These are phyloP conservation scores for Solen grandis DNA, from an alignment of 1,140 invertebrate genomes.

Conservation along the genomic window DNA sequence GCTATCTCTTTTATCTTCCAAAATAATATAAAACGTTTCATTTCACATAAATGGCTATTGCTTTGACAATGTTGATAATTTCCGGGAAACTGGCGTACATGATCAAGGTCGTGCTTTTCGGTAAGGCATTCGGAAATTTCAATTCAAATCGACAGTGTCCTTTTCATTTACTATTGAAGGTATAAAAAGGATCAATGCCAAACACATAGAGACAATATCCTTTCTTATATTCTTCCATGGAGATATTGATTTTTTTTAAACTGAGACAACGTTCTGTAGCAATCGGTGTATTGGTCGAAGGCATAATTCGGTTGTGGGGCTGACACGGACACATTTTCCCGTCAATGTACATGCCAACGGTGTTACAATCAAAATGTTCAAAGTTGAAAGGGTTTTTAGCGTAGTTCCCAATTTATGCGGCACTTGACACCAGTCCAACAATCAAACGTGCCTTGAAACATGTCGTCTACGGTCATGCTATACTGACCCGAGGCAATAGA, in stretches of 20 bases:
- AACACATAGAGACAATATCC: conserved; percentile 20
- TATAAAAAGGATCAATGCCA: not conserved
- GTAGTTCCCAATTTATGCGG: not conserved
- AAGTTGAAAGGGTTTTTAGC: not conserved
- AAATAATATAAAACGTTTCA: too few species aligned
- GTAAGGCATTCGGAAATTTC: conserved; percentile 4
- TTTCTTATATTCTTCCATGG: not conserved
- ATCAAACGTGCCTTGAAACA: conserved; percentile 33
- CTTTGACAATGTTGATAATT: not conserved
- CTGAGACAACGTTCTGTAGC: conserved; percentile 1
- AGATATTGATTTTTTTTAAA: not conserved
- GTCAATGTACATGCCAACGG: not conserved
- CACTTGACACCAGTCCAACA: not conserved
- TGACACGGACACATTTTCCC: not conserved
- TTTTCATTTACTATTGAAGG: conserved; percentile 3
- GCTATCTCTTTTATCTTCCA: not conserved
- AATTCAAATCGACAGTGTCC: conserved; percentile 3
- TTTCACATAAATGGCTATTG: conserved; percentile 15
- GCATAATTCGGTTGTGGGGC: conserved; percentile 5
- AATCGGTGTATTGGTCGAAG: not conserved
- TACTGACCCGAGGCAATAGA: conserved; percentile 44
- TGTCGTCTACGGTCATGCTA: conserved; percentile 38
- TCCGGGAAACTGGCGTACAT: conserved; percentile 17
- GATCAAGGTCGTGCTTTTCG: conserved; percentile 8
- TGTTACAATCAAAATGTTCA: not conserved